Evolutionary conservation across 1,140 invertebrate genomes (phyloP).

Genomic region (Bombus confusus): DNA sequence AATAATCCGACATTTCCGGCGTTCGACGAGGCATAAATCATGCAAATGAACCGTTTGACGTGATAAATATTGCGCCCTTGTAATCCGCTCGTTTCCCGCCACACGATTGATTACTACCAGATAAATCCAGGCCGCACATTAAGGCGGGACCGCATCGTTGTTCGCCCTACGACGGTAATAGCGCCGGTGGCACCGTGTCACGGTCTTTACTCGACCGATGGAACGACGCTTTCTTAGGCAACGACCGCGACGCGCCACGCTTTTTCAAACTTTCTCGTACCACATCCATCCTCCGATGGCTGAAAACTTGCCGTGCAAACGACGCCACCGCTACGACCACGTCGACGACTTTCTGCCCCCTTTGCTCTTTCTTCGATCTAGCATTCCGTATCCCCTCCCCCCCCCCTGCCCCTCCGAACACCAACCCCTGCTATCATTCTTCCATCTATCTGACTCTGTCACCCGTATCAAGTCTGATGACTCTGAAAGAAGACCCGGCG

Average conservation of each 20-base stretch:
- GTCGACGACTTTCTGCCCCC: conserved; percentile 48
- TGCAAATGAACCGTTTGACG: conserved; percentile 78
- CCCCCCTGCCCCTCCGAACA: background rate
- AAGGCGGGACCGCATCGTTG: conserved; percentile 66
- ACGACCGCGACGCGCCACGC: conserved; percentile 66
- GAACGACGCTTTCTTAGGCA: conserved; percentile 74
- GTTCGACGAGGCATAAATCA: conserved; percentile 77
- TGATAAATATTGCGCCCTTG: conserved; percentile 78
- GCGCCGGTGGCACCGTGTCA: conserved; percentile 24
- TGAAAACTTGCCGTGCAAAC: conserved; percentile 67
- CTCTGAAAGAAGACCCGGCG: conserved; percentile 50
- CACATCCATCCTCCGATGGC: conserved; percentile 68
- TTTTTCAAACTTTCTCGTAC: conserved; percentile 73
- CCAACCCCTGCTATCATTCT: conserved; percentile 30
- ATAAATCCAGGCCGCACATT: conserved; percentile 79
- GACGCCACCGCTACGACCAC: conserved; percentile 39
- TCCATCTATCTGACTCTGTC: conserved; percentile 60
- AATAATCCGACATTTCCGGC: conserved; percentile 69
- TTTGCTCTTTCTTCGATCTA: conserved; percentile 31
- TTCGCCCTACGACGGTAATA: conserved; percentile 29
- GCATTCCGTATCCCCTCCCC: background rate
- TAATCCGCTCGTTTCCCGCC: conserved; percentile 69
- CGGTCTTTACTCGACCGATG: conserved; percentile 74
- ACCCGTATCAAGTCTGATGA: conserved; percentile 62
- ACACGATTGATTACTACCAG: conserved; percentile 78